phyloP scores from a whole-genome alignment of 2,888 invertebrate species.

The Lasioglossum figueresi region DNA sequence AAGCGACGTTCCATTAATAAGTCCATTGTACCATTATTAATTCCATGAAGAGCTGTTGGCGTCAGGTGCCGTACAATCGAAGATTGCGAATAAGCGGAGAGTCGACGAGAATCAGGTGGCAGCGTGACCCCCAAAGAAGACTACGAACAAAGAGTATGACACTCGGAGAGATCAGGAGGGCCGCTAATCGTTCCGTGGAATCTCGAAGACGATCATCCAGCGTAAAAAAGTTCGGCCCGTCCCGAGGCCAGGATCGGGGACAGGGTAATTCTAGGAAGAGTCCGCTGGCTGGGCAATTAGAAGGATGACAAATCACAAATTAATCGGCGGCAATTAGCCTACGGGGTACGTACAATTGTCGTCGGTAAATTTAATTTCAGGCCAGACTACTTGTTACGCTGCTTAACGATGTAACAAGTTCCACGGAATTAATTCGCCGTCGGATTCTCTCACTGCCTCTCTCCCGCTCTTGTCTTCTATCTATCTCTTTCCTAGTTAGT shows the following conservation, averaged over 20 bases:
- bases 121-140: neutral
- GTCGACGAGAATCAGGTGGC: neutral
- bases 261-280: slow-evolving; percentile 22
- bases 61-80: neutral
- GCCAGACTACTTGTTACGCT: slow-evolving; percentile 67
- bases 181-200: slow-evolving; percentile 2
- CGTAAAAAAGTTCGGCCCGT: neutral
- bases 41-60: neutral
- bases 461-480: neutral
- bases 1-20: neutral
- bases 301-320: slow-evolving; percentile 59
- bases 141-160: neutral
- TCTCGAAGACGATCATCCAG: neutral
- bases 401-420: slow-evolving; percentile 71
- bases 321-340: slow-evolving; percentile 58
- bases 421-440: slow-evolving; percentile 67
- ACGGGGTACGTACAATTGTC: slow-evolving; percentile 47
- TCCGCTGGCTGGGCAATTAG: slow-evolving; percentile 32
- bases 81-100: neutral
- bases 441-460: slow-evolving; percentile 39
- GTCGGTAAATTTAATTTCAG: slow-evolving; percentile 58
- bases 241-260: neutral
- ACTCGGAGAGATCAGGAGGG: neutral
- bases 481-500: neutral
- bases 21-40: neutral